Base-by-base conservation (phyloP, 2,888 invertebrate species). In the Tinea trinotella region DNA sequence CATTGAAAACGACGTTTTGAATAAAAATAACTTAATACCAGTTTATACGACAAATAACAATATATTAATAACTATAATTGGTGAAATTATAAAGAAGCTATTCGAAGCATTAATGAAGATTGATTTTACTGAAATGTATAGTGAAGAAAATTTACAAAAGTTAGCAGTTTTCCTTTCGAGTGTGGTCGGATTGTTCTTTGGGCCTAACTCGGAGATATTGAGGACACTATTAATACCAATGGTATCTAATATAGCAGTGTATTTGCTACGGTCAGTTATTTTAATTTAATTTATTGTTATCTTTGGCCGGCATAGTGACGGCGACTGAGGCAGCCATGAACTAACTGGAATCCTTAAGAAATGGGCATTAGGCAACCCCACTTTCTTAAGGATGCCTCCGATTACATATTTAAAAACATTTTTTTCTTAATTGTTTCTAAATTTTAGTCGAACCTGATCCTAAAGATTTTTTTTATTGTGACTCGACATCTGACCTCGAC, bases 181-280 rank as follows among this genome's bases (percentile, higher is more conserved):
- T 61, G 46, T 49, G 55, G 1, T 44, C 48, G n/a, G 56, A 57
- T 1, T 56, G 60, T 55, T 10, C n/a, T 57, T 59, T 12, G 60
- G 59, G 1, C 57, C 50, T 13, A 61, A 62, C 20, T 48, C 57
- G 7, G 56, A 56, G 13, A 57, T 60, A 2, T 18, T 52, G 2
- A 49, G 36, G 13, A 35, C 24, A 4, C 24, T 46, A 19, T 6
- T 61, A 3, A 30, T 61, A 19, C 62, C 60, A 1, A 0, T 56
- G 36, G 17, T 61, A 5, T 57, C 59, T 46, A 55, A 54, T 9
- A 50, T 60, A 20, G 57, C 56, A 13, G 30, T 34, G 44, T 58
- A 54, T 4, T 1, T 59, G 22, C 9, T 59, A 10, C 56, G 56
- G 60, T 60, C 55, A 60, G 60, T 58, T n/a, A 24, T 24, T 9